These are phyloP conservation scores for Oreortyx pictus DNA, from an alignment of 2,797 vertebrate species.

Conservation along the genomic window DNA sequence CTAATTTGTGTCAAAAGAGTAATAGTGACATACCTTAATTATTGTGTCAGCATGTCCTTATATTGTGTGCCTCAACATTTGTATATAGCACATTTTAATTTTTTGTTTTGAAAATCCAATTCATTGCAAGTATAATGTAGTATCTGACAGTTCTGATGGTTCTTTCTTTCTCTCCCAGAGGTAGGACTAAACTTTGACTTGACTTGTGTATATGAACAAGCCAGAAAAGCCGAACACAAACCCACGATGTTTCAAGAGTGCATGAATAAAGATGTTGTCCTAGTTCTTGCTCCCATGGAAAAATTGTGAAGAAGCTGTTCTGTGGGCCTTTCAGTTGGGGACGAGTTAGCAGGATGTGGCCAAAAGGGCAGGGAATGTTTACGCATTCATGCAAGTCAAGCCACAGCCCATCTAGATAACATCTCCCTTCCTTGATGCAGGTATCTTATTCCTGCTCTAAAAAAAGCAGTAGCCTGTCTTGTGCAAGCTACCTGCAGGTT, in stretches of 20 bases:
- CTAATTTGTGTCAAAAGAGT: not conserved
- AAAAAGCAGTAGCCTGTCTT: slow-evolving; percentile 50
- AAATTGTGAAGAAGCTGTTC: slow-evolving; percentile 76
- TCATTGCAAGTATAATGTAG: slow-evolving; percentile 70
- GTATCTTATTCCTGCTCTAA: slow-evolving; percentile 57
- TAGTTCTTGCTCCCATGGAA: slow-evolving; percentile 76
- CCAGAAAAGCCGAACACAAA: slow-evolving; percentile 77
- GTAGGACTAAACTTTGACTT: slow-evolving; percentile 76
- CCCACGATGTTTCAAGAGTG: slow-evolving; percentile 76
- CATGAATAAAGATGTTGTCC: slow-evolving; percentile 77
- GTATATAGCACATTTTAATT: slow-evolving; percentile 66
- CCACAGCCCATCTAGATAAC: slow-evolving; percentile 70
- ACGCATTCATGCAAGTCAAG: slow-evolving; percentile 57
- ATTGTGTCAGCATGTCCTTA: slow-evolving; percentile 65
- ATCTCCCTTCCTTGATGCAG: slow-evolving; percentile 64
- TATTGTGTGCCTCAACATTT: slow-evolving; percentile 63
- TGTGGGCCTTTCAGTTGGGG: slow-evolving; percentile 74
- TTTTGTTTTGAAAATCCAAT: slow-evolving; percentile 67
- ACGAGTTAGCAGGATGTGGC: slow-evolving; percentile 74
- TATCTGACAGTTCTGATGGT: slow-evolving; percentile 75
- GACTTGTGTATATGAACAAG: slow-evolving; percentile 77
- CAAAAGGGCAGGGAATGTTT: slow-evolving; percentile 71
- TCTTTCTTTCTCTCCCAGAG: slow-evolving; percentile 78
- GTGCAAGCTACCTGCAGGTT: slow-evolving; percentile 64
- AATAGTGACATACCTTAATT: slow-evolving; percentile 30